A percentile compares a stretch with the other conserved stretches of the same genome.
Conservation (phyloP, 2,113 vertebrate species). For the Ammospiza caudacuta region DNA sequence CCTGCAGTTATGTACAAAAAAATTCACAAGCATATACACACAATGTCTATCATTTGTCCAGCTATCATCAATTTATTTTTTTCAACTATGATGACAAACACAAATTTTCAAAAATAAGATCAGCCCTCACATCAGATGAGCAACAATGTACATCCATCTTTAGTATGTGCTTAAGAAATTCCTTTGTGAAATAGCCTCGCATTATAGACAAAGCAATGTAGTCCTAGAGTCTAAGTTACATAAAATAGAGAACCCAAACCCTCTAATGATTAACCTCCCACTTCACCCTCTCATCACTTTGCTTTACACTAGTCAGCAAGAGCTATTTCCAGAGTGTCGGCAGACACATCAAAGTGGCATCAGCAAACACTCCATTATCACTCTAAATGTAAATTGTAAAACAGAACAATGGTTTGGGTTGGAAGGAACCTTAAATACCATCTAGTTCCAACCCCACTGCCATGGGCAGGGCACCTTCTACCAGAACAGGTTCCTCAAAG, state of each 20-base stretch:
- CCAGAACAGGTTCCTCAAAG: not conserved
- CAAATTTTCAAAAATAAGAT: not conserved
- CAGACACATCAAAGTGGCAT: not conserved
- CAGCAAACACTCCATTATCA: not conserved
- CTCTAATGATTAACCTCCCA: not conserved
- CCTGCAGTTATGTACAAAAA: not conserved
- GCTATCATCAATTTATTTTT: not conserved
- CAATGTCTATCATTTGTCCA: not conserved
- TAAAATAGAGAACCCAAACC: not conserved
- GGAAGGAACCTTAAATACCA: not conserved
- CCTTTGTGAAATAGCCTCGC: not conserved
- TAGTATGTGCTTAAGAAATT: not conserved
- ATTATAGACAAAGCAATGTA: not conserved
- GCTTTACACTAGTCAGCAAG: not conserved
- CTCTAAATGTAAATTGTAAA: not conserved
- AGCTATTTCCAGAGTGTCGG: not conserved
- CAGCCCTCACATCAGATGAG: not conserved
- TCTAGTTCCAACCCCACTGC: not conserved
- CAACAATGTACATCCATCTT: rapidly evolving
- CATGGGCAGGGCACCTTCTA: no score
- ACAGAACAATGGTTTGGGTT: not conserved
- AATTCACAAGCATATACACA: not conserved
- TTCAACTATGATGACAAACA: not conserved
- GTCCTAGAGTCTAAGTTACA: not conserved
- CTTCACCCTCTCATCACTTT: not conserved